Conservation (phyloP, 2,797 vertebrate genomes). For the Pseudochromis fuscus region DNA sequence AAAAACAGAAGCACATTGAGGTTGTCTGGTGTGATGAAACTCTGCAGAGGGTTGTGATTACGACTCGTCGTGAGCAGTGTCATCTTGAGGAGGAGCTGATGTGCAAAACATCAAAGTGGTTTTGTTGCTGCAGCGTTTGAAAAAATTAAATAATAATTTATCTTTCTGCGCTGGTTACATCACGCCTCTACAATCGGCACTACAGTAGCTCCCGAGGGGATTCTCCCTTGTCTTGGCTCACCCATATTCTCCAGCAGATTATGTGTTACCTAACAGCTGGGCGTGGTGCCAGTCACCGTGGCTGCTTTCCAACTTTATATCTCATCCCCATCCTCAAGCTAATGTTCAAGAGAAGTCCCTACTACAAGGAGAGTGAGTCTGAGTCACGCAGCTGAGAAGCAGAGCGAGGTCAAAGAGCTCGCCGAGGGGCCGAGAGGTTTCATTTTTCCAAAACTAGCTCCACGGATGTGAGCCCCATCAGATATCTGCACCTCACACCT, state of each 20-base stretch:
- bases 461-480: conserved; percentile 7
- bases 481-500: conserved; percentile 29
- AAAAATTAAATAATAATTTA: conserved; percentile 1
- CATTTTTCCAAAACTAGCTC: conserved; percentile 20
- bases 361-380: conserved; percentile 14
- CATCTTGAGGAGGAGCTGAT: conserved; percentile 8
- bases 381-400: conserved; percentile 22
- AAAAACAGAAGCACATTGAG: conserved; percentile 18
- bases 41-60: neutral
- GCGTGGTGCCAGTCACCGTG: conserved; percentile 53
- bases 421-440: neutral
- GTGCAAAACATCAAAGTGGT: conserved; percentile 19
- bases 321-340: conserved; percentile 21
- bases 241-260: conserved; percentile 28
- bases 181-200: neutral
- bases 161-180: conserved; percentile 17
- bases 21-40: conserved; percentile 1
- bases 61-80: neutral
- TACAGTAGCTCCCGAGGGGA: conserved; percentile 34
- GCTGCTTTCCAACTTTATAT: conserved; percentile 50
- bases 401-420: conserved; percentile 7
- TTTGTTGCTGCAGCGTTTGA: neutral
- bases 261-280: conserved; percentile 65
- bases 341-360: conserved; percentile 4
- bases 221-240: conserved; percentile 34